Evolutionary conservation across 2,113 vertebrate species (phyloP), one percentile per base, ranked within the genome.

Genomic region (Megatriorchis doriae): DNA sequence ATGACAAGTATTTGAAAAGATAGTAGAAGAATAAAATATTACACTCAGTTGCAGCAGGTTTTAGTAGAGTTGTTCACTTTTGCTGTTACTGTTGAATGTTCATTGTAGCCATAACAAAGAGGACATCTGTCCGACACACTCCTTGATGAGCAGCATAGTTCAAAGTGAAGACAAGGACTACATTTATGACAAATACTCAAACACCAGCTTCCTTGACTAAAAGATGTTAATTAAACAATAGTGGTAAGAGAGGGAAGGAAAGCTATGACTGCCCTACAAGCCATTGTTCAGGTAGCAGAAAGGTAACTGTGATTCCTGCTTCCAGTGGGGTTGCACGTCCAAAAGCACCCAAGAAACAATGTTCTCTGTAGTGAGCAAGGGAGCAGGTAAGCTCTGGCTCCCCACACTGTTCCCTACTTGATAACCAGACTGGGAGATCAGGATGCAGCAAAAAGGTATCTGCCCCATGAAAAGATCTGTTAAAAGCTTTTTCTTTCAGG

Each of bases 71-170:
- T 70, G 21, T 21, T 80, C 1, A 17, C 9, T 86, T 67, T 53
- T 82, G 13, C 9, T 73, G 14, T 42, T 43, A 11, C 22, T 38
- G 13, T 0, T 45, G 8, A 45, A 68, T 53, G 67, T 15, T 93
- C 31, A 26, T 6, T 50, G 15, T 9, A 85, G 18, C 10, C 25
- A 1, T n/a, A 65, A 48, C 34, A 81, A 40, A 53, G 11, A 63
- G 6, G 12, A 43, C 5, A 18, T 14, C 59, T 3, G 2, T 27
- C 53, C 9, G 6, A 40, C 8, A 29, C 1, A 4, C 11, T 29
- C 40, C 23, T 56, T 38, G 43, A 55, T 45, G 17, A 40, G 11
- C 20, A 50, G 11, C 3, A n/a, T 6, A 79, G 21, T 47, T 32
- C 13, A 56, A 90, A 78, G 16, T 31, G 53, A 86, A 73, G 18